Conservation (phyloP, 2,113 vertebrate genomes). For the Xerus inauris region DNA sequence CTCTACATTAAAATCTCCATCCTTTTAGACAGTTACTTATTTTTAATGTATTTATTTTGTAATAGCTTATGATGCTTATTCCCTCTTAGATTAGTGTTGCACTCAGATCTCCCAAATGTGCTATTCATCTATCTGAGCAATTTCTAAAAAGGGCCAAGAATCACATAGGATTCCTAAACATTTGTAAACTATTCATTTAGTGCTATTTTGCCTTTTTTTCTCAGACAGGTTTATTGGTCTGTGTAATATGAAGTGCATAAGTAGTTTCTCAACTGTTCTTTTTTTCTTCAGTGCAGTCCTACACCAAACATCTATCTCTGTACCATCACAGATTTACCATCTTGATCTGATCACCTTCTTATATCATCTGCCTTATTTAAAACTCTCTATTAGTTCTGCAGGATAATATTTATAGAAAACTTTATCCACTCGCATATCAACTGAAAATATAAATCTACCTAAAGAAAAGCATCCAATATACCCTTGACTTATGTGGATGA, state of each 20-base stretch:
- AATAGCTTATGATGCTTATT: background rate
- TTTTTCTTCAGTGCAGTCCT: background rate
- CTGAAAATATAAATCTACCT: conserved; percentile 1
- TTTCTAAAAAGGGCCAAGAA: background rate
- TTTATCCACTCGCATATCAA: background rate
- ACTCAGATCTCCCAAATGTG: background rate
- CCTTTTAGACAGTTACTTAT: background rate
- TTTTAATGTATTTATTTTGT: conserved; percentile 15
- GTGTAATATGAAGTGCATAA: background rate
- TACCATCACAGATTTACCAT: background rate
- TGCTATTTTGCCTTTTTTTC: background rate
- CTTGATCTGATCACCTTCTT: background rate
- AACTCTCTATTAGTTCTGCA: background rate
- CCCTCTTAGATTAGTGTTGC: background rate
- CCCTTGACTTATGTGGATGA: background rate
- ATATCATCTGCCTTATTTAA: background rate
- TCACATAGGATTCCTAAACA: background rate
- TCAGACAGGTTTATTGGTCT: background rate
- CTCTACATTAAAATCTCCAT: background rate
- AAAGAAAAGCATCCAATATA: background rate
- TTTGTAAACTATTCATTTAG: background rate
- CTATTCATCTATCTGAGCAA: background rate
- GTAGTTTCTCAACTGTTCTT: background rate
- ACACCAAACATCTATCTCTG: background rate
- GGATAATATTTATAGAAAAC: background rate